Percentiles rank a stretch among this genome's conserved stretches.
Conservation (phyloP, 2,797 vertebrate species). For the Cossypha heuglini region DNA sequence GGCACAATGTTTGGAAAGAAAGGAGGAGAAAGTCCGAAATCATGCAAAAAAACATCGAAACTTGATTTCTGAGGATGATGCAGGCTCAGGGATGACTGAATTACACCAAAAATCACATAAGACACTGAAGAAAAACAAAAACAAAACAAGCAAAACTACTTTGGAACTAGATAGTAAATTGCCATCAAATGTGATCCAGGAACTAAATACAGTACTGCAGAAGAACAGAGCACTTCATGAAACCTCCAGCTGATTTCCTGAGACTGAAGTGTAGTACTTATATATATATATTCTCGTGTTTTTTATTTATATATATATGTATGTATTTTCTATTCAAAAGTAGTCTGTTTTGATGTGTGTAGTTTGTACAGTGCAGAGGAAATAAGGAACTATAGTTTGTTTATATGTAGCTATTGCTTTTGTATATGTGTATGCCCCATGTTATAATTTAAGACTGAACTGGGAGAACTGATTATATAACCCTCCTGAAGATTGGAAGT, state of each 20-base stretch:
- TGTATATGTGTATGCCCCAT: neutral
- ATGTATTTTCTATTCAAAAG: neutral
- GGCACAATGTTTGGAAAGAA: slow-evolving; percentile 67
- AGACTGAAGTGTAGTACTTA: neutral
- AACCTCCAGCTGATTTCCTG: slow-evolving; percentile 4
- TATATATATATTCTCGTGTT: neutral
- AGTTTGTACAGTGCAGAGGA: slow-evolving; percentile 26
- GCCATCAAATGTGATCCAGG: slow-evolving; percentile 82
- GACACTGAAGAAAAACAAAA: slow-evolving; percentile 54
- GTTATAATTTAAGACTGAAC: slow-evolving; percentile 45
- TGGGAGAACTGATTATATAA: neutral
- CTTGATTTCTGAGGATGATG: slow-evolving; percentile 48
- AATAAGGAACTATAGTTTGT: slow-evolving; percentile 19
- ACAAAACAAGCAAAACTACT: neutral
- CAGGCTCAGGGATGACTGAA: neutral
- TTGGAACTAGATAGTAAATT: slow-evolving; percentile 70
- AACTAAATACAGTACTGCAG: slow-evolving; percentile 85
- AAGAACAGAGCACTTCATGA: slow-evolving; percentile 75
- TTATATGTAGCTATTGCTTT: slow-evolving; percentile 40
- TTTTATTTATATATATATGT: neutral
- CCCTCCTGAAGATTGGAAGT: neutral
- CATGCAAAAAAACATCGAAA: slow-evolving; percentile 40
- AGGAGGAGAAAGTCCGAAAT: slow-evolving; percentile 49
- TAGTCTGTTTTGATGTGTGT: neutral
- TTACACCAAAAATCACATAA: neutral